Evolutionary conservation across 2,888 invertebrate species (phyloP).

Genomic region (Buathra laborator): DNA sequence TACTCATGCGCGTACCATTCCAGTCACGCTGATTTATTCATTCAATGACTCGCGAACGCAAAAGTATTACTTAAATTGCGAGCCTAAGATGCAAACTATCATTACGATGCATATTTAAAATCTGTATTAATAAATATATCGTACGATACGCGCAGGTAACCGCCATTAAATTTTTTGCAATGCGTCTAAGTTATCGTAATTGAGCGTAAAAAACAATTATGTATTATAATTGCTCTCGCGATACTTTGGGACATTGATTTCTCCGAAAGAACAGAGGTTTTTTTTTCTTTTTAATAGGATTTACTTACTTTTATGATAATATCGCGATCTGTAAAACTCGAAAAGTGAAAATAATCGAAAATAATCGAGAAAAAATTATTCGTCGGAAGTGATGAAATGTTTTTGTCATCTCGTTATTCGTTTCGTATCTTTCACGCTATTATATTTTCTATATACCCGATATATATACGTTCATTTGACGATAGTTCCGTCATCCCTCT

Average conservation of each 20-base stretch:
- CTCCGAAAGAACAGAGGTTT: too few relatives aligned
- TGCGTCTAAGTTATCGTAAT: too few relatives aligned
- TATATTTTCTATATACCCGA: neutral
- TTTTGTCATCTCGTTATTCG: neutral
- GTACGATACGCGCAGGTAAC: too few relatives aligned
- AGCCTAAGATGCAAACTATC: neutral
- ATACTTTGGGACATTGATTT: too few relatives aligned
- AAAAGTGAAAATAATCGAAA: too few relatives aligned
- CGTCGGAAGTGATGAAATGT: neutral
- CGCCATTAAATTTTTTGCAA: too few relatives aligned
- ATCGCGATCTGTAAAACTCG: too few relatives aligned
- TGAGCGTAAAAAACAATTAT: too few relatives aligned
- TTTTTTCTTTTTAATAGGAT: too few relatives aligned
- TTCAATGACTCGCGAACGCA: neutral
- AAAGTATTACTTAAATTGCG: neutral
- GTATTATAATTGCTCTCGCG: too few relatives aligned
- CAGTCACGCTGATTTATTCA: constrained; percentile 29
- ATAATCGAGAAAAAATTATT: neutral
- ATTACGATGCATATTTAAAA: neutral
- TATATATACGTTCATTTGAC: neutral
- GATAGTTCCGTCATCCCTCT: constrained; percentile 36
- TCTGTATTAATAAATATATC: too few relatives aligned
- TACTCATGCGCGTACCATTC: constrained; percentile 11
- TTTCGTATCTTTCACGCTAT: constrained; percentile 4
- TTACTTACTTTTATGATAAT: too few relatives aligned